Percentiles rank a stretch among this genome's conserved stretches.
phyloP scores from a whole-genome alignment of 1,140 invertebrate genomes.

The Frieseomelitta varia region DNA sequence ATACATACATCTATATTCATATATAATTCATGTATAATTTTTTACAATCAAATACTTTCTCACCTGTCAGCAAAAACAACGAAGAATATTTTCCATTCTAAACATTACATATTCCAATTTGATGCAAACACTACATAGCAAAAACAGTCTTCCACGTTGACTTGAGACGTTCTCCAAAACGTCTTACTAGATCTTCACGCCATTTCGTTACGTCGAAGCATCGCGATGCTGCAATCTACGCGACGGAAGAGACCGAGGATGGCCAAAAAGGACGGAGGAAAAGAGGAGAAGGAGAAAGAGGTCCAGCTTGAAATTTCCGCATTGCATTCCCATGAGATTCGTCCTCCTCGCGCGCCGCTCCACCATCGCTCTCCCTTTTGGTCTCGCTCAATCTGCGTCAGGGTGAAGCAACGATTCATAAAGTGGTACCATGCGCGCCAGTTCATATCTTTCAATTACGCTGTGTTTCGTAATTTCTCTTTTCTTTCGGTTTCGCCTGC shows the following conservation, averaged over 20 bases:
- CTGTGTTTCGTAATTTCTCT: slow-evolving; percentile 3
- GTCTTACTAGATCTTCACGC: not conserved
- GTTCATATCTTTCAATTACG: slow-evolving; percentile 25
- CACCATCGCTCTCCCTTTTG: not conserved
- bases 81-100: not conserved
- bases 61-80: not conserved
- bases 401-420: slow-evolving; percentile 22
- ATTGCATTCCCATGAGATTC: slow-evolving; percentile 77
- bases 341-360: slow-evolving; percentile 60
- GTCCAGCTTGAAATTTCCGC: slow-evolving; percentile 77
- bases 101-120: too few species aligned
- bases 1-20: too few species aligned
- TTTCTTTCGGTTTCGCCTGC: not conserved
- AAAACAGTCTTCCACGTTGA: too few species aligned
- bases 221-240: not conserved
- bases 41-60: not conserved
- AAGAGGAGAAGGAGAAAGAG: slow-evolving; percentile 33
- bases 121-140: too few species aligned
- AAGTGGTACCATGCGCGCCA: not conserved
- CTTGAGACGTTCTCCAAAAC: not conserved
- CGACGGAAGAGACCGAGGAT: not conserved
- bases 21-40: not conserved
- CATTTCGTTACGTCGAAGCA: not conserved
- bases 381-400: slow-evolving; percentile 17
- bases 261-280: not conserved